Evolutionary conservation across 1,140 invertebrate genomes (phyloP).

Genomic region (Brachionus plicatilis): DNA sequence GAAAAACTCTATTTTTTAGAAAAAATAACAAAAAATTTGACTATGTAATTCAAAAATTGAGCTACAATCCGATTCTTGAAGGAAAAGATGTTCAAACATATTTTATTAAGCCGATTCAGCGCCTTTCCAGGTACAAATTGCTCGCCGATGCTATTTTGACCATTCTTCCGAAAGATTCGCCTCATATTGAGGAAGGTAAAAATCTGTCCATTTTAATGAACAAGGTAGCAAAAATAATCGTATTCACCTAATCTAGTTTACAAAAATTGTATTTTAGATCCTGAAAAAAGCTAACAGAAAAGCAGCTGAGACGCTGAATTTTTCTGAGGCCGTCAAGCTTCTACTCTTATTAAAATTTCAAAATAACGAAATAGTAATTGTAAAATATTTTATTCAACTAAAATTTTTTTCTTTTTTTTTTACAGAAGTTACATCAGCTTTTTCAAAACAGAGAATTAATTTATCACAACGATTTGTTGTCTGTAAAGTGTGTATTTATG

Average conservation of each 20-base stretch:
- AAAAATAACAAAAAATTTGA: slow-evolving; percentile 29
- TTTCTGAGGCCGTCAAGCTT: neutral
- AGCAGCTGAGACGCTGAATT: neutral
- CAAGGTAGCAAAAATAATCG: neutral
- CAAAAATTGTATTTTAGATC: neutral
- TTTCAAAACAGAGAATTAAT: neutral
- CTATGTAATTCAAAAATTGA: neutral
- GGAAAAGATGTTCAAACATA: slow-evolving; percentile 2
- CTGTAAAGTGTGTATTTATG: neutral
- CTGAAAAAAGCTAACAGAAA: slow-evolving; percentile 12
- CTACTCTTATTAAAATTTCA: slow-evolving; percentile 1
- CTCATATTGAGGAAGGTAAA: neutral
- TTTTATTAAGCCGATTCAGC: slow-evolving; percentile 7
- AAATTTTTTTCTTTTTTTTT: neutral
- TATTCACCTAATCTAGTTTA: too few species aligned
- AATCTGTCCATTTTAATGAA: neutral
- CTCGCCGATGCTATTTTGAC: neutral
- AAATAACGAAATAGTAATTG: slow-evolving; percentile 25
- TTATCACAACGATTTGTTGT: neutral
- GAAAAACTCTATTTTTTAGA: neutral
- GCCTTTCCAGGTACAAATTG: slow-evolving; percentile 15
- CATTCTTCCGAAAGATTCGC: neutral
- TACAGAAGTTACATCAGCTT: neutral
- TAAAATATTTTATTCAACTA: neutral
- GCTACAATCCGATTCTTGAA: neutral